Percentiles rank a stretch among this genome's conserved stretches.
These are phyloP conservation scores for Apostichopus parvimensis DNA, from an alignment of 35 echinoderm and acorn worm genomes.

Conservation along the genomic window DNA sequence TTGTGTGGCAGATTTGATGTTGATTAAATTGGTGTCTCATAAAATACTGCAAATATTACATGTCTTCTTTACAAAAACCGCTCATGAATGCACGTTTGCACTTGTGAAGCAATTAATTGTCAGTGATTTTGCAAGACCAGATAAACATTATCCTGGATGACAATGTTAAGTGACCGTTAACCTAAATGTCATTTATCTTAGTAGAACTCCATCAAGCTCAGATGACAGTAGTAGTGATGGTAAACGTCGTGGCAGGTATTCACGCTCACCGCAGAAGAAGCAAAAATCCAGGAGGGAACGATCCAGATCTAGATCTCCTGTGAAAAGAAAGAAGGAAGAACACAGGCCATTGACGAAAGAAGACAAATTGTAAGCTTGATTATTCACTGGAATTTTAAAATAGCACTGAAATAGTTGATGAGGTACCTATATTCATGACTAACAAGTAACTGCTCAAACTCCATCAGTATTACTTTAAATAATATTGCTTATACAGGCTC, in stretches of 20 bases:
- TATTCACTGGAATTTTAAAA: neutral
- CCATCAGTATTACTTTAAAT: too few species aligned
- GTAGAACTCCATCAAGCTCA: slow-evolving; percentile 29
- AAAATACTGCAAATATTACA: too few species aligned
- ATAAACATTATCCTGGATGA: too few species aligned
- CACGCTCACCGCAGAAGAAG: neutral
- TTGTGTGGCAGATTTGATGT: too few species aligned
- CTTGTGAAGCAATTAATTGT: too few species aligned
- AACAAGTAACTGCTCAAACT: too few species aligned
- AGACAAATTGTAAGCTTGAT: slow-evolving; percentile 20
- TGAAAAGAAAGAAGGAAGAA: neutral
- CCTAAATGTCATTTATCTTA: neutral
- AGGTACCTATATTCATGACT: neutral
- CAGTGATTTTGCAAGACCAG: too few species aligned
- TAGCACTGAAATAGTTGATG: neutral
- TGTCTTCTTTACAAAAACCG: too few species aligned
- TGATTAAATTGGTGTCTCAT: too few species aligned
- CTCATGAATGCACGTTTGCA: too few species aligned
- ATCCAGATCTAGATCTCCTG: slow-evolving; percentile 29
- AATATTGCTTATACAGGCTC: too few species aligned
- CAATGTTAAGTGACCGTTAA: too few species aligned
- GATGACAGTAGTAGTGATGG: slow-evolving; percentile 28
- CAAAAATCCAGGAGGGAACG: neutral
- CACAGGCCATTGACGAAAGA: slow-evolving; percentile 14
- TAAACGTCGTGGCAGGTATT: neutral